Percentiles rank a stretch among this genome's conserved stretches.
These are phyloP conservation scores for Parus major DNA, from an alignment of 2,113 vertebrate genomes.

Conservation along the genomic window DNA sequence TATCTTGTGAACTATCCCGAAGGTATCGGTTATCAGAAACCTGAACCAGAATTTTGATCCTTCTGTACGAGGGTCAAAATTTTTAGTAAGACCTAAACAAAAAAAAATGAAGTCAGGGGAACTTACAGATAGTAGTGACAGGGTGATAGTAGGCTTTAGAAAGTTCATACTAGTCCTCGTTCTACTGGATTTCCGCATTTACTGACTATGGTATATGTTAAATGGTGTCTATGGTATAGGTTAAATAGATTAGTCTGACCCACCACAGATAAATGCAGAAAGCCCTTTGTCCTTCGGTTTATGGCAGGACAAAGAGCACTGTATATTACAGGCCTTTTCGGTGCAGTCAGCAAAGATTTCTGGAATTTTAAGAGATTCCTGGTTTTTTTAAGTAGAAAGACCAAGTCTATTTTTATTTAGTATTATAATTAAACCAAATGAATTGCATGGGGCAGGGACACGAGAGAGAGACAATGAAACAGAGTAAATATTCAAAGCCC, in stretches of 20 bases:
- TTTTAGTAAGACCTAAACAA: background rate
- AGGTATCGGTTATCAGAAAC: background rate
- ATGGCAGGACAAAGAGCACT: background rate
- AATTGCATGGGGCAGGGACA: background rate
- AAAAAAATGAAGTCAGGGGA: background rate
- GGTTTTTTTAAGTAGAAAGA: background rate
- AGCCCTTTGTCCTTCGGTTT: background rate
- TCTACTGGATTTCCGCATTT: background rate
- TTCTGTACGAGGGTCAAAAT: background rate
- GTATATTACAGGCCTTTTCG: background rate
- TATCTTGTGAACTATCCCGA: rapidly evolving
- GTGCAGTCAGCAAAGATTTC: background rate
- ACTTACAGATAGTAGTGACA: background rate
- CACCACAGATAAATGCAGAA: background rate
- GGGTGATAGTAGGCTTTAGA: background rate
- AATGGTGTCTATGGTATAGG: background rate
- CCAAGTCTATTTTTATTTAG: background rate
- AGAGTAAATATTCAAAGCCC: background rate
- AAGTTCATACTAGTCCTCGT: background rate
- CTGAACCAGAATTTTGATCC: background rate
- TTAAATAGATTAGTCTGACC: background rate
- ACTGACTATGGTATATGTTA: background rate
- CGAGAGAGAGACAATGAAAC: background rate
- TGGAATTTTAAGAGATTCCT: background rate
- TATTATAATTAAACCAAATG: background rate